Conservation (phyloP, 2,888 invertebrate genomes). For the Nudaria mundana region DNA sequence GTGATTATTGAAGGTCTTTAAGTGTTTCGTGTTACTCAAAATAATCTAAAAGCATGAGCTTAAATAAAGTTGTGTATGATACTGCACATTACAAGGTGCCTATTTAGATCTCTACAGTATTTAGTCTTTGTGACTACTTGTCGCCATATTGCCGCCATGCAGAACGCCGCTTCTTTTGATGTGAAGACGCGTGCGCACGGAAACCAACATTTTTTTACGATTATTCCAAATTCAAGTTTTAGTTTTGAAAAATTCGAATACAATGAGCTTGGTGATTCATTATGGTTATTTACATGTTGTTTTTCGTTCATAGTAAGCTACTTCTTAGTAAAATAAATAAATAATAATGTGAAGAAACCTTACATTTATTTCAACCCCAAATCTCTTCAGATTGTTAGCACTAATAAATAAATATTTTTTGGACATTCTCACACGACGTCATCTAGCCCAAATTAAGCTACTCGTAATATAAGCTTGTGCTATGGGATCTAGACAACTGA, state of each 20-base stretch:
- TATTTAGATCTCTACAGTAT: too few species aligned
- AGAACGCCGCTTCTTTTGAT: conserved; percentile 51
- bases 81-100: too few species aligned
- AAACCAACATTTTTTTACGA: conserved; percentile 47
- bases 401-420: too few species aligned
- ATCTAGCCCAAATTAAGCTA: too few species aligned
- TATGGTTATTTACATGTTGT: conserved; percentile 32
- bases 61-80: too few species aligned
- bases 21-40: too few species aligned
- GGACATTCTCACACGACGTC: too few species aligned
- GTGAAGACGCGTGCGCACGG: conserved; percentile 66
- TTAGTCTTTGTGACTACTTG: conserved; percentile 36
- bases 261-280: conserved; percentile 46
- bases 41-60: too few species aligned
- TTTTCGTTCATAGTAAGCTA: conserved; percentile 11
- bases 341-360: neutral
- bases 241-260: conserved; percentile 44
- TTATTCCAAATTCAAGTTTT: conserved; percentile 52
- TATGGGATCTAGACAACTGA: too few species aligned
- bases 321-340: neutral
- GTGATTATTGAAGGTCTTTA: too few species aligned
- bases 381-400: too few species aligned
- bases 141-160: conserved; percentile 44
- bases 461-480: too few species aligned
- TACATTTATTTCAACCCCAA: neutral